Evolutionary conservation across 2,113 vertebrate species (phyloP).

Genomic region (Brachyistius frenatus): DNA sequence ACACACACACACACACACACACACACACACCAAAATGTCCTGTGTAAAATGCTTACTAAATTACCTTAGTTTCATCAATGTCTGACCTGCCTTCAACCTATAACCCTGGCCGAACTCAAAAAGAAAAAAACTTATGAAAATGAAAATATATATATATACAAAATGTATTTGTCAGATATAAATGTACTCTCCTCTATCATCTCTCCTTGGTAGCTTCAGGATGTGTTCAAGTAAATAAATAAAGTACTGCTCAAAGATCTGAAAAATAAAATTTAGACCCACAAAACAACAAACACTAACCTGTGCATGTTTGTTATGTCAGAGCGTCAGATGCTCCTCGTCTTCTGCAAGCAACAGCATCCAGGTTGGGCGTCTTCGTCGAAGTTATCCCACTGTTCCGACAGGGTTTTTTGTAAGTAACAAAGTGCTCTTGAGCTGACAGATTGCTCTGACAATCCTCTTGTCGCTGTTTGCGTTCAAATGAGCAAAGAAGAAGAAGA

Average conservation of each 20-base stretch:
- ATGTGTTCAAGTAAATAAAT: not conserved
- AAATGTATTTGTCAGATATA: no score
- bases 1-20: no score
- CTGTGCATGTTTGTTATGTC: conserved; percentile 53
- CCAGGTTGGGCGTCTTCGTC: not conserved
- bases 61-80: no score
- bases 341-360: conserved; percentile 11
- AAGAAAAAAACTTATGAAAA: no score
- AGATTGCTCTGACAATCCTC: not conserved
- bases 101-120: no score
- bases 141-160: no score
- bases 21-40: no score
- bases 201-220: not conserved
- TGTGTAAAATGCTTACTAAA: no score
- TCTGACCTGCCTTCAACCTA: no score
- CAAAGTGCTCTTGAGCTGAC: conserved; percentile 5
- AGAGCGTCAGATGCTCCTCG: not conserved
- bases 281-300: conserved; percentile 19
- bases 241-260: not conserved
- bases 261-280: not conserved
- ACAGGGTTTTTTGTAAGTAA: not conserved
- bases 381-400: not conserved
- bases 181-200: not conserved
- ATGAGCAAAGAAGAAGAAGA: conserved; percentile 12
- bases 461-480: conserved; percentile 9